Evolutionary conservation across 2,797 vertebrate species (phyloP).

Genomic region (Gorsachius magnificus): DNA sequence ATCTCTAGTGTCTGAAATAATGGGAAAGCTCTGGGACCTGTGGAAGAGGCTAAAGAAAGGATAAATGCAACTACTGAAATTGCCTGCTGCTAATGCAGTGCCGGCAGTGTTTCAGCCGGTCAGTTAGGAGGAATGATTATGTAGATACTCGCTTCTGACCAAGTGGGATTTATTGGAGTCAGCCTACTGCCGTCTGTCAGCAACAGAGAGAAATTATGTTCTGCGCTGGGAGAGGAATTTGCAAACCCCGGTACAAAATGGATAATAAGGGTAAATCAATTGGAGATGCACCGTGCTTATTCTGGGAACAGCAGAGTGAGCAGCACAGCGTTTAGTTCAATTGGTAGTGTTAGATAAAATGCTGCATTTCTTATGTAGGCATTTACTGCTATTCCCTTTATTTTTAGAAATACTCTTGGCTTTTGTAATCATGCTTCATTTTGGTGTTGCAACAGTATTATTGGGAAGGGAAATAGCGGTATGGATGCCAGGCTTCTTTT

Average conservation of each 20-base stretch:
- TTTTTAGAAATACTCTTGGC: slow-evolving; percentile 22
- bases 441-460: neutral
- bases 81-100: neutral
- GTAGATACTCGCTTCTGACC: neutral
- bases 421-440: neutral
- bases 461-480: neutral
- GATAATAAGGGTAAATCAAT: slow-evolving; percentile 38
- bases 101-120: neutral
- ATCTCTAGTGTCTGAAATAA: neutral
- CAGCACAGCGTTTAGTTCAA: neutral
- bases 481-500: neutral
- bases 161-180: slow-evolving; percentile 38
- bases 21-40: neutral
- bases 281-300: slow-evolving; percentile 1
- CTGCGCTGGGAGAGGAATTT: neutral
- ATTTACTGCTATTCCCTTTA: slow-evolving; percentile 12
- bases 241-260: slow-evolving; percentile 3
- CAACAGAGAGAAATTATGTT: neutral
- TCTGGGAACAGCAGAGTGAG: neutral
- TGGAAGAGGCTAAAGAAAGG: neutral
- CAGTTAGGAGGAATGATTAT: neutral
- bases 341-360: neutral
- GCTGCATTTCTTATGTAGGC: neutral
- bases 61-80: neutral
- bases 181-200: neutral